Conservation (phyloP, 1,140 invertebrate species). For the Drosophila rufa region DNA sequence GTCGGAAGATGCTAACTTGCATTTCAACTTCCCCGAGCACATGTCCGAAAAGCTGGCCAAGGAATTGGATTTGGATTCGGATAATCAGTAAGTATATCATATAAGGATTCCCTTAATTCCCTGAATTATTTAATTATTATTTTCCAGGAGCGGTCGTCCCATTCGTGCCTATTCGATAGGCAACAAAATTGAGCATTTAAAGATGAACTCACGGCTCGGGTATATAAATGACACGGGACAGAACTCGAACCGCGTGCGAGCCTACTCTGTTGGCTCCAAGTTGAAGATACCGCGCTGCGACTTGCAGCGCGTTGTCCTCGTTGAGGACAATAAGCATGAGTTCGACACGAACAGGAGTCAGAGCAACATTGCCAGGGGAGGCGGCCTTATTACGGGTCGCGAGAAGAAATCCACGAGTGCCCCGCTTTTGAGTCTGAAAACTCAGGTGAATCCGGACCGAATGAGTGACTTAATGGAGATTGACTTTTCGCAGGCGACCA, state of each 20-base stretch:
- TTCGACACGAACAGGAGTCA: slow-evolving; percentile 61
- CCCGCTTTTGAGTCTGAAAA: slow-evolving; percentile 87
- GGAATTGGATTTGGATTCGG: slow-evolving; percentile 47
- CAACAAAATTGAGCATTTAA: slow-evolving; percentile 89
- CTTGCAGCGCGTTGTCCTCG: slow-evolving; percentile 59
- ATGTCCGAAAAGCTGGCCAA: slow-evolving; percentile 52
- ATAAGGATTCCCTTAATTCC: neutral
- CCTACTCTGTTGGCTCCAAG: slow-evolving; percentile 90
- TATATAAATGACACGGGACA: slow-evolving; percentile 67
- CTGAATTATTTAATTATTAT: neutral
- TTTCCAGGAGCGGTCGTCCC: slow-evolving; percentile 86
- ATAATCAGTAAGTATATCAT: slow-evolving; percentile 62
- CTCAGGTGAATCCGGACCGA: slow-evolving; percentile 88
- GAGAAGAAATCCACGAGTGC: slow-evolving; percentile 87
- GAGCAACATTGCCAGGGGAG: slow-evolving; percentile 58
- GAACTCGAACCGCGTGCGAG: slow-evolving; percentile 86
- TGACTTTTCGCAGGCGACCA: slow-evolving; percentile 88
- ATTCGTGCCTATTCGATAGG: slow-evolving; percentile 94
- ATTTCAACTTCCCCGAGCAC: slow-evolving; percentile 67
- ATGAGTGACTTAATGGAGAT: slow-evolving; percentile 93
- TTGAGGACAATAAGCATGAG: slow-evolving; percentile 55
- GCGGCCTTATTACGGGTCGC: slow-evolving; percentile 14
- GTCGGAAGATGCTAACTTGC: slow-evolving; percentile 26
- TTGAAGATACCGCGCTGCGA: slow-evolving; percentile 86
- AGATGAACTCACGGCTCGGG: slow-evolving; percentile 67